Evolutionary conservation across 2,888 invertebrate species (phyloP).

Genomic region (Hipparchia semele): DNA sequence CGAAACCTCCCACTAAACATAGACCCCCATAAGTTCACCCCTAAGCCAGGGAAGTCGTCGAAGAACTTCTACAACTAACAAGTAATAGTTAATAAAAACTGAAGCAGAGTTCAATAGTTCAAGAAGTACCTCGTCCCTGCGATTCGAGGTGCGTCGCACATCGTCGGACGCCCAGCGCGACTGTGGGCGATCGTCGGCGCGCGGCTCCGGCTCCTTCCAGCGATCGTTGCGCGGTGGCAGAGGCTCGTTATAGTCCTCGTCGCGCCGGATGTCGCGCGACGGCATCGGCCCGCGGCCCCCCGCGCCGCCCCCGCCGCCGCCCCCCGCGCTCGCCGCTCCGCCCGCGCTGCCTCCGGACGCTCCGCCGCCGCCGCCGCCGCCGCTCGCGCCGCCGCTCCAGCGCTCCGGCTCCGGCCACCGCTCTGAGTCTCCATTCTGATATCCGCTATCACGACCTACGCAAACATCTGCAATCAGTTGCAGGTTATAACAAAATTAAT

Average conservation of each 20-base stretch:
- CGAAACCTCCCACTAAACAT: too few relatives aligned
- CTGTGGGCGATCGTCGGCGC: slow-evolving; percentile 65
- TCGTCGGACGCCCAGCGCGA: slow-evolving; percentile 76
- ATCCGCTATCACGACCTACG: slow-evolving; percentile 74
- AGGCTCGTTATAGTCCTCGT: slow-evolving; percentile 67
- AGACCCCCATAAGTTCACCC: too few relatives aligned
- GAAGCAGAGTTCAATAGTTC: not conserved
- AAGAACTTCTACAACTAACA: too few relatives aligned
- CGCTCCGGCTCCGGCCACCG: slow-evolving; percentile 78
- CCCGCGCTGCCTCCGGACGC: slow-evolving; percentile 44
- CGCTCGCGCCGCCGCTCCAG: slow-evolving; percentile 55
- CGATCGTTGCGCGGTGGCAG: slow-evolving; percentile 83
- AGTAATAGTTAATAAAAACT: not conserved
- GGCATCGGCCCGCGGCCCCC: slow-evolving; percentile 52
- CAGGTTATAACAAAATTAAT: too few relatives aligned
- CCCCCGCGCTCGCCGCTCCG: slow-evolving; percentile 56
- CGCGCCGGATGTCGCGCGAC: slow-evolving; percentile 59
- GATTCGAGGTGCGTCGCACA: slow-evolving; percentile 71
- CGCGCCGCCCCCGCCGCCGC: slow-evolving; percentile 55
- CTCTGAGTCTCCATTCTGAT: slow-evolving; percentile 80
- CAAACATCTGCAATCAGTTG: not conserved
- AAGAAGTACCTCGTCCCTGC: slow-evolving; percentile 69
- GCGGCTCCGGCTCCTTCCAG: slow-evolving; percentile 84
- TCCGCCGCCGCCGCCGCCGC: slow-evolving; percentile 56
- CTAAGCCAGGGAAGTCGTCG: too few relatives aligned